These are phyloP conservation scores for Zaprionus ornatus DNA, from an alignment of 1,140 invertebrate species.

Conservation along the genomic window DNA sequence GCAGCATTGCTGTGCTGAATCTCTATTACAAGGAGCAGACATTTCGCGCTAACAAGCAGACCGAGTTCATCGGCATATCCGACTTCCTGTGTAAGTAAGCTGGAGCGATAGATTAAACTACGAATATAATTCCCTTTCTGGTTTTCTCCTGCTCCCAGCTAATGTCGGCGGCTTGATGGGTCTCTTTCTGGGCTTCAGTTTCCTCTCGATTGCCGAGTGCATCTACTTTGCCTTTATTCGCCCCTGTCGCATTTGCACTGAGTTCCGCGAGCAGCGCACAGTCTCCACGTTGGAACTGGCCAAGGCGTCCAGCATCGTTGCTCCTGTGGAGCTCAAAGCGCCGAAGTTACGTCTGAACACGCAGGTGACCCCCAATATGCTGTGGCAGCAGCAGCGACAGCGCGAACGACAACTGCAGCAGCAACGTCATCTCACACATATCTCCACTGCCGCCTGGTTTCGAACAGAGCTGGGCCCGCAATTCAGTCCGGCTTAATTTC, in stretches of 20 bases:
- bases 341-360: neutral
- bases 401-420: conserved; percentile 3
- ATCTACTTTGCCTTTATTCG: conserved; percentile 88
- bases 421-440: conserved; percentile 18
- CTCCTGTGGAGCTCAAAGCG: neutral
- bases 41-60: conserved; percentile 88
- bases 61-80: conserved; percentile 90
- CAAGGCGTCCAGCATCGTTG: neutral
- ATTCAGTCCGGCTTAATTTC: conserved; percentile 36
- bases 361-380: neutral
- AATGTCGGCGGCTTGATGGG: conserved; percentile 91
- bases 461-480: conserved; percentile 38
- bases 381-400: conserved; percentile 17
- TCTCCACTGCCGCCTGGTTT: conserved; percentile 50
- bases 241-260: conserved; percentile 83
- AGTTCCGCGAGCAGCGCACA: conserved; percentile 42
- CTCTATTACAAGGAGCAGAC: conserved; percentile 89
- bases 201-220: conserved; percentile 90
- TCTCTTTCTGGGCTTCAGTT: conserved; percentile 91
- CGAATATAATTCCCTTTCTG: neutral
- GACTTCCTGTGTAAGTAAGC: conserved; percentile 89
- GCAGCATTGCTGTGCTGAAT: conserved; percentile 89
- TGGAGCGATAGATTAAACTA: too few relatives aligned
- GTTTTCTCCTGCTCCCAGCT: conserved; percentile 84
- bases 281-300: conserved; percentile 25